Evolutionary conservation across 2,113 vertebrate species (phyloP).

Genomic region (Brachypodius melanocephalos): DNA sequence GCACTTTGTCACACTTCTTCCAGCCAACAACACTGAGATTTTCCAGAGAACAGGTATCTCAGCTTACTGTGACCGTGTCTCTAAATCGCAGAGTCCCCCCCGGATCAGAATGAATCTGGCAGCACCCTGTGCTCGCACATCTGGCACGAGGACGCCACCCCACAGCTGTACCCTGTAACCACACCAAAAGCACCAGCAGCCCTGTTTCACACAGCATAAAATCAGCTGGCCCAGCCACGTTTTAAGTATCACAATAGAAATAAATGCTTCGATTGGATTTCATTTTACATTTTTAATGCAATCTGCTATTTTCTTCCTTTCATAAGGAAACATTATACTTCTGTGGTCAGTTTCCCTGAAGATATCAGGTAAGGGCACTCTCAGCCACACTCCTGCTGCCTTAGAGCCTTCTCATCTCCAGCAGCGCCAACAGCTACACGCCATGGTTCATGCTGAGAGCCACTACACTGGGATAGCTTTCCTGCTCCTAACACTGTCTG

Average conservation of each 20-base stretch:
- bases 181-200: background rate
- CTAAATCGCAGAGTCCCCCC: background rate
- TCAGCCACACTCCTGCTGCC: background rate
- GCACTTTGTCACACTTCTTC: background rate
- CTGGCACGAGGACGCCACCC: background rate
- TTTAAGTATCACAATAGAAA: background rate
- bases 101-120: background rate
- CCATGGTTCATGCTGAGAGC: background rate
- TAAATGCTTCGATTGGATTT: background rate
- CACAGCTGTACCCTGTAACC: background rate
- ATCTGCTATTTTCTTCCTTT: background rate
- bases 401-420: background rate
- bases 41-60: background rate
- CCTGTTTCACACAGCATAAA: background rate
- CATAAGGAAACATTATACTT: background rate
- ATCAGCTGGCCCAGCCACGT: background rate
- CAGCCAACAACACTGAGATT: background rate
- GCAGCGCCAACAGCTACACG: background rate
- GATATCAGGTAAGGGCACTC: background rate
- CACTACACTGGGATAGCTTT: background rate
- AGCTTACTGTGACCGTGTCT: background rate
- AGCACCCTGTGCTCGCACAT: background rate
- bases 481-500: background rate
- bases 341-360: background rate
- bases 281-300: constrained; percentile 8